Evolutionary conservation across 1,140 invertebrate species (phyloP).

Genomic region (Lordiphosa stackelbergi): DNA sequence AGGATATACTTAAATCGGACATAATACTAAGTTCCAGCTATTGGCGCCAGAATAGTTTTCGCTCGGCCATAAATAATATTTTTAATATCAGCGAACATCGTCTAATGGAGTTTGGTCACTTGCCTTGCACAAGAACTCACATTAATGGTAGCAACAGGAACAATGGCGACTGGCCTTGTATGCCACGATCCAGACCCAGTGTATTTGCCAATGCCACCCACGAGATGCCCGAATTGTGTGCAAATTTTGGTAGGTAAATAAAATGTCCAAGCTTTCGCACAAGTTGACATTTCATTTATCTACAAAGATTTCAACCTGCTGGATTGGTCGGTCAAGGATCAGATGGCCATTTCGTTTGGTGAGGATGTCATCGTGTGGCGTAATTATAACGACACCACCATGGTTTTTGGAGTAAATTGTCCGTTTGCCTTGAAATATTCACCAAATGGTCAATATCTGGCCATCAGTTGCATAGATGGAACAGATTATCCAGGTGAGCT

Average conservation of each 20-base stretch:
- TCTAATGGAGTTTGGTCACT: constrained; percentile 50
- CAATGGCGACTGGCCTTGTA: constrained; percentile 60
- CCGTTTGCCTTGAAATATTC: constrained; percentile 53
- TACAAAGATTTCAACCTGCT: constrained; percentile 56
- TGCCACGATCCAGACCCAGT: constrained; percentile 45
- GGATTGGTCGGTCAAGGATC: constrained; percentile 64
- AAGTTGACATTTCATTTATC: constrained; percentile 9
- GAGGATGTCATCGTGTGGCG: constrained; percentile 66
- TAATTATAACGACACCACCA: constrained; percentile 47
- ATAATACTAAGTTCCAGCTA: constrained; percentile 32
- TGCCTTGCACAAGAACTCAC: constrained; percentile 1
- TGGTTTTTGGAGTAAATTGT: constrained; percentile 58
- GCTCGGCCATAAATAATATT: constrained; percentile 32
- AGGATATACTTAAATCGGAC: constrained; percentile 51
- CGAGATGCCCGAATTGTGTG: constrained; percentile 48
- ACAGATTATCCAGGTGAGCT: constrained; percentile 38
- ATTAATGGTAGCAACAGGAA: neutral
- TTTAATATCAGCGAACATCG: constrained; percentile 42
- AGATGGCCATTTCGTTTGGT: constrained; percentile 61
- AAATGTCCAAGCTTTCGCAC: neutral
- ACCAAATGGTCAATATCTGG: constrained; percentile 54
- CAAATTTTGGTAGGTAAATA: constrained; percentile 21
- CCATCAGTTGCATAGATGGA: constrained; percentile 55
- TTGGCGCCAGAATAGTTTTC: constrained; percentile 55
- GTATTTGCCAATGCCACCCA: constrained; percentile 62